Percentiles rank a stretch among this genome's conserved stretches.
phyloP scores from a whole-genome alignment of 2,888 invertebrate species.

The Tenthredo scrophulariae region DNA sequence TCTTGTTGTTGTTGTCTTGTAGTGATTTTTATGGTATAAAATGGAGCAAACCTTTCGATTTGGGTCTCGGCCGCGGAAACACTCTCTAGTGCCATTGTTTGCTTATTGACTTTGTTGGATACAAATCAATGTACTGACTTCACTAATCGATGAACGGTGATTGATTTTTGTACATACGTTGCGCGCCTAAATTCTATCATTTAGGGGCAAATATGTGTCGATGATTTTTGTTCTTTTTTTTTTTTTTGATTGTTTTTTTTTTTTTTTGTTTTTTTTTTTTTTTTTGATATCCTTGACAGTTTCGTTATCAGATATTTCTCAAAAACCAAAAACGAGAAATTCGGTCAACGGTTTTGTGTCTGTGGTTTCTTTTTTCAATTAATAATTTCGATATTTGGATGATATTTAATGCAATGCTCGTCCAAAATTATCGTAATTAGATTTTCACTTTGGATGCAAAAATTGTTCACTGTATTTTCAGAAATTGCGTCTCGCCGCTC shows the following conservation, averaged over 20 bases:
- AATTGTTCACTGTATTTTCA: constrained; percentile 48
- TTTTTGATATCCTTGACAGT: constrained; percentile 43
- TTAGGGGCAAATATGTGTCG: constrained; percentile 58
- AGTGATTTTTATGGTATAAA: constrained; percentile 65
- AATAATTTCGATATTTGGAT: constrained; percentile 45
- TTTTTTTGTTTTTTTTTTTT: not conserved
- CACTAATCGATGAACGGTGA: constrained; percentile 53
- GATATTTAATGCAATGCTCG: constrained; percentile 20
- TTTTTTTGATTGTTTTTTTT: not conserved
- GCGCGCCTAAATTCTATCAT: constrained; percentile 68
- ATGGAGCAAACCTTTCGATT: constrained; percentile 77
- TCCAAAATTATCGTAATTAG: constrained; percentile 34
- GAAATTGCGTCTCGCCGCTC: constrained; percentile 53
- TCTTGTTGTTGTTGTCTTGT: constrained; percentile 24
- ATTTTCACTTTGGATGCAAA: constrained; percentile 43
- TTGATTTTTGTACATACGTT: constrained; percentile 56
- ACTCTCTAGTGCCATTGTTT: constrained; percentile 76
- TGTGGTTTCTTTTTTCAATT: constrained; percentile 27
- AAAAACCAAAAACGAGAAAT: constrained; percentile 26
- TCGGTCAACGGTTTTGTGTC: constrained; percentile 11
- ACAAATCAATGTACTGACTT: constrained; percentile 50
- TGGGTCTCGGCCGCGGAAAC: constrained; percentile 77
- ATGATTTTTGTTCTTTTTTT: constrained; percentile 28
- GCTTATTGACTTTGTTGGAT: constrained; percentile 44
- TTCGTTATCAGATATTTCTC: constrained; percentile 39